Percentiles rank a stretch among this genome's conserved stretches.
phyloP scores from a whole-genome alignment of 1,140 invertebrate genomes.

The Papilio aristodemus region DNA sequence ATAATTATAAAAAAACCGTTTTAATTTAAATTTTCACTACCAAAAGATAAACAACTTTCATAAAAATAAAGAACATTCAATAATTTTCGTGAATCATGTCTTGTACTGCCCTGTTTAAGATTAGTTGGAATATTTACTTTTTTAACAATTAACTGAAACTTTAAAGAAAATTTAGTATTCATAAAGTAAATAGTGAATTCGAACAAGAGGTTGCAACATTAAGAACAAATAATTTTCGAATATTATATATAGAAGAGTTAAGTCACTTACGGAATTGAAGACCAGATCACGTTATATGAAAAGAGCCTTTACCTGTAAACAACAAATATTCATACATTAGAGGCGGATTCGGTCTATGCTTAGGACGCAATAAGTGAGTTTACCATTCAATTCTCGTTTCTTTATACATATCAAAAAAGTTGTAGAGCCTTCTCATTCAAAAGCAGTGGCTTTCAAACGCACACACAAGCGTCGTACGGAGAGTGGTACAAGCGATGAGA shows the following conservation, averaged over 20 bases:
- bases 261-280: slow-evolving; percentile 50
- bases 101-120: too few relatives aligned
- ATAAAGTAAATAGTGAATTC: slow-evolving; percentile 9
- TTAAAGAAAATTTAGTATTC: too few relatives aligned
- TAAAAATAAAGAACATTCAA: too few relatives aligned
- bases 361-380: slow-evolving; percentile 51
- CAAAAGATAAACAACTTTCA: too few relatives aligned
- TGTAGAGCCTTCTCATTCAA: slow-evolving; percentile 56
- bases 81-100: too few relatives aligned
- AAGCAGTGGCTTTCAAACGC: slow-evolving; percentile 54
- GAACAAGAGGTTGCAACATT: slow-evolving; percentile 14
- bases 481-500: slow-evolving; percentile 38
- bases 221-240: neutral
- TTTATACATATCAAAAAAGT: slow-evolving; percentile 58
- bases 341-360: slow-evolving; percentile 48
- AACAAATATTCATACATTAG: slow-evolving; percentile 63
- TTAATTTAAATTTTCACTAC: too few relatives aligned
- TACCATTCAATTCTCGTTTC: slow-evolving; percentile 54
- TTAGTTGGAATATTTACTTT: too few relatives aligned
- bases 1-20: too few relatives aligned
- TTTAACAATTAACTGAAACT: too few relatives aligned
- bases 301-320: slow-evolving; percentile 54
- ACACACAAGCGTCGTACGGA: slow-evolving; percentile 23
- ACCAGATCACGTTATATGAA: slow-evolving; percentile 43
- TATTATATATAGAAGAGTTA: neutral